phyloP scores from a whole-genome alignment of 2,113 vertebrate genomes.

The human (Homo sapiens) region DNA sequence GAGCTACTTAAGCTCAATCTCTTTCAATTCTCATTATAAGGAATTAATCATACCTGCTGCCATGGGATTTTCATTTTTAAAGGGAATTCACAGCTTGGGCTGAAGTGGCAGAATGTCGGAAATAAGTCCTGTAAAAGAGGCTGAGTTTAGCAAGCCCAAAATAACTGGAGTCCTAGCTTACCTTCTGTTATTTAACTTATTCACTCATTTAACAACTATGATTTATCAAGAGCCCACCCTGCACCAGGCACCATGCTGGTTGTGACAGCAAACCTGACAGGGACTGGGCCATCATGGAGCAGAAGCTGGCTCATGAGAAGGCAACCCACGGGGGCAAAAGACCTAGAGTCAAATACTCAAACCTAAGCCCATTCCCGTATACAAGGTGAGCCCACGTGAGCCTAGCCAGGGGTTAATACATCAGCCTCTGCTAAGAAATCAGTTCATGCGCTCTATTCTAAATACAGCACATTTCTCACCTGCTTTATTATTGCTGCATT shows the following conservation, averaged over 20 bases:
- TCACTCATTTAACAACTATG: background rate
- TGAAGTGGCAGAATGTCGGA: background rate
- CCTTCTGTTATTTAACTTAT: background rate
- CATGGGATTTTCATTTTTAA: conserved; percentile 21
- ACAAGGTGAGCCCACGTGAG: background rate
- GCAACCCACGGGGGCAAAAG: background rate
- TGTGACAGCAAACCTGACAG: background rate
- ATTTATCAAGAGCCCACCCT: background rate
- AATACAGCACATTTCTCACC: background rate
- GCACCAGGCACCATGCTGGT: background rate
- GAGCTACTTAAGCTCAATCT: background rate
- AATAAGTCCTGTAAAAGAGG: background rate
- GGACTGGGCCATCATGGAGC: background rate
- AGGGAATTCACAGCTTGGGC: conserved; percentile 18
- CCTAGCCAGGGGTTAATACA: background rate
- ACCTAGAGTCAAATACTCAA: background rate
- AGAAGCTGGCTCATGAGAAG: background rate
- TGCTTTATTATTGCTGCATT: background rate
- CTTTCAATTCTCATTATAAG: background rate
- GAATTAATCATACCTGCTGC: background rate
- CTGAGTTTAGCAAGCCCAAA: background rate
- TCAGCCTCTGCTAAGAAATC: background rate
- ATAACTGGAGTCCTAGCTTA: background rate
- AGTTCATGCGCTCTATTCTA: background rate
- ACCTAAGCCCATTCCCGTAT: background rate